Conservation (phyloP, 2,888 invertebrate species). For the Eremobia ochroleuca region DNA sequence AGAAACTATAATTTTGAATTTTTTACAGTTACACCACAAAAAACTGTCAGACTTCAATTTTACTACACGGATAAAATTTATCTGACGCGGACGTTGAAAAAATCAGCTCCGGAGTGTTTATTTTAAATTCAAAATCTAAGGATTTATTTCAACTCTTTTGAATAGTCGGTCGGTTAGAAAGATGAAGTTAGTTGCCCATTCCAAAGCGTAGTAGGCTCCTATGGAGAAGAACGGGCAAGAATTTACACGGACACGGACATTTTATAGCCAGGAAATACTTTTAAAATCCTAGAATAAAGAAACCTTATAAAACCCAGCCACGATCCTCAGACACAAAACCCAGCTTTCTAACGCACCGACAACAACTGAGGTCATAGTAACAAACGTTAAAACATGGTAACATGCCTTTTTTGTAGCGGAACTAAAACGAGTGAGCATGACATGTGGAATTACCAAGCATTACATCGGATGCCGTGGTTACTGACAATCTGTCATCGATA, state of each 20-base stretch:
- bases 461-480: conserved; percentile 71
- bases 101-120: background rate
- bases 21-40: no score
- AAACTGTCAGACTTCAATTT: background rate
- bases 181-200: background rate
- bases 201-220: background rate
- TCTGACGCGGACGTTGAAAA: background rate
- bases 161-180: background rate
- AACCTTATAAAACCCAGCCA: background rate
- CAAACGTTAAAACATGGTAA: conserved; percentile 50
- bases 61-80: background rate
- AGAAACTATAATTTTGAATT: no score
- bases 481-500: conserved; percentile 82
- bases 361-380: conserved; percentile 54
- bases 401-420: conserved; percentile 45
- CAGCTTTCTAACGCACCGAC: conserved; percentile 36
- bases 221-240: background rate
- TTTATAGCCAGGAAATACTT: conserved; percentile 7
- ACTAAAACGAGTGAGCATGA: conserved; percentile 58
- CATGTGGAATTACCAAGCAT: conserved; percentile 69
- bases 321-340: conserved; percentile 29
- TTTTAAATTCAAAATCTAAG: background rate
- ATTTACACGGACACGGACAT: background rate
- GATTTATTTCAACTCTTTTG: background rate
- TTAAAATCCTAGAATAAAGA: background rate